phyloP scores from a whole-genome alignment of 2,113 vertebrate species.

The Burhinus bistriatus region DNA sequence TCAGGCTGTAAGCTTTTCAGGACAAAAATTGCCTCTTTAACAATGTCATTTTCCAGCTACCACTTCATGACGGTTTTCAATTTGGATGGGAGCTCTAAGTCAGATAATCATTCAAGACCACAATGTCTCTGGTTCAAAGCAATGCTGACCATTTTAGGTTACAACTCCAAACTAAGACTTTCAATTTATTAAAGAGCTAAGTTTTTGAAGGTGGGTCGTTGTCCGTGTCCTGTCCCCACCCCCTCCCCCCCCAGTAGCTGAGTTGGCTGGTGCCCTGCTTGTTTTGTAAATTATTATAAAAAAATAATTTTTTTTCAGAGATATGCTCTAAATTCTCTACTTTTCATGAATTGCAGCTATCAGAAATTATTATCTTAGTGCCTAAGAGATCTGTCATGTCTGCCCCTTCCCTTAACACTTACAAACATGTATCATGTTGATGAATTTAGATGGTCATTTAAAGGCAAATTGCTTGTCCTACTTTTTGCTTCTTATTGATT shows the following conservation, averaged over 20 bases:
- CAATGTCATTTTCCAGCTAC: conserved; percentile 36
- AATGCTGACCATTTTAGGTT: background rate
- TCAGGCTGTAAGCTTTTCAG: conserved; percentile 49
- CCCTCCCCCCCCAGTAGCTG: background rate
- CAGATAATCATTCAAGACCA: conserved; percentile 41
- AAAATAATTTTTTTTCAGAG: background rate
- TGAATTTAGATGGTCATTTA: conserved; percentile 64
- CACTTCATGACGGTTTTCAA: conserved; percentile 29
- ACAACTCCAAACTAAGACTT: background rate
- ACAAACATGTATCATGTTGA: conserved; percentile 40
- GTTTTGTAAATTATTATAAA: background rate
- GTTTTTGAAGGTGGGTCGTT: background rate
- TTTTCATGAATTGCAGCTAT: background rate
- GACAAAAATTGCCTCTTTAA: conserved; percentile 53
- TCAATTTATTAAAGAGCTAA: background rate
- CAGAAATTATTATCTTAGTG: background rate
- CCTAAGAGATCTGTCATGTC: background rate
- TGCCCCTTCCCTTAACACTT: background rate
- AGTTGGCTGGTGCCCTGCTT: background rate
- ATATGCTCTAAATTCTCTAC: background rate
- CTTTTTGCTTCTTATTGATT: conserved; percentile 65
- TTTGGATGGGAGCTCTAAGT: conserved; percentile 34
- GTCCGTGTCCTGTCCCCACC: too few relatives aligned
- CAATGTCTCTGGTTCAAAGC: conserved; percentile 7
- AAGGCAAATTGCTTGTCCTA: conserved; percentile 55